Base-by-base conservation (phyloP, 2,113 vertebrate genomes). In the Hippocampus zosterae region DNA sequence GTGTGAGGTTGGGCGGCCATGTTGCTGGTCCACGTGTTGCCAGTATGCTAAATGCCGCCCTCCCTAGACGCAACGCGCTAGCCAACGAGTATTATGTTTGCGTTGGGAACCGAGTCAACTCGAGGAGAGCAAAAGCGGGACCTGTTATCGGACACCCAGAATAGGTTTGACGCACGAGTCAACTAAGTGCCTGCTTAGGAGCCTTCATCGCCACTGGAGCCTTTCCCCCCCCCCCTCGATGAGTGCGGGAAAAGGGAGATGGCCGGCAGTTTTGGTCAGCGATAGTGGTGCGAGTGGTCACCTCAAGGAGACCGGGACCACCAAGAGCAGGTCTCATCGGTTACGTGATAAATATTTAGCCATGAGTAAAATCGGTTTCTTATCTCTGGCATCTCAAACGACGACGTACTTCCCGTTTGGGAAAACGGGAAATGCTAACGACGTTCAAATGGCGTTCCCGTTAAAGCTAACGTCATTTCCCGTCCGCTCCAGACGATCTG, bases 81-180 rank as follows among this genome's bases (percentile, higher is more conserved):
- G 37, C 59, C 59, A 61, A 40, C 18, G 2, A 19, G 29, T 61
- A 61, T 61, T 61, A 61, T 19, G 59, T 61, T 61, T 61, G 59
- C 3, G 3, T 37, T 37, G 59, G 59, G 59, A 61, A 61, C 59
- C 59, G 21, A 37, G 29, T 61, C 59, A 61, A 25, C 29, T 61
- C 18, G 7, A 37, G 53, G n/a, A 56, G n/a, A 56, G n/a, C 13
- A 13, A 55, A 55, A 56, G 53, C 56, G 27, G 37, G 59, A 61
- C 16, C 33, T 21, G 59, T 61, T 61, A 61, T 61, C 33, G 7
- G 59, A 61, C 59, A 61, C 59, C 59, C 8, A 9, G 19, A 61
- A 61, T 19, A 19, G 59, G 18, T 37, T 61, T 37, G 59, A 59
- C 57, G 57, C 57, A 59, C 57, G 3, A 33, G 27, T 29, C 27